Percentiles rank a stretch among this genome's conserved stretches.
phyloP scores from a whole-genome alignment of 2,113 vertebrate species.

The Antigone vipio region DNA sequence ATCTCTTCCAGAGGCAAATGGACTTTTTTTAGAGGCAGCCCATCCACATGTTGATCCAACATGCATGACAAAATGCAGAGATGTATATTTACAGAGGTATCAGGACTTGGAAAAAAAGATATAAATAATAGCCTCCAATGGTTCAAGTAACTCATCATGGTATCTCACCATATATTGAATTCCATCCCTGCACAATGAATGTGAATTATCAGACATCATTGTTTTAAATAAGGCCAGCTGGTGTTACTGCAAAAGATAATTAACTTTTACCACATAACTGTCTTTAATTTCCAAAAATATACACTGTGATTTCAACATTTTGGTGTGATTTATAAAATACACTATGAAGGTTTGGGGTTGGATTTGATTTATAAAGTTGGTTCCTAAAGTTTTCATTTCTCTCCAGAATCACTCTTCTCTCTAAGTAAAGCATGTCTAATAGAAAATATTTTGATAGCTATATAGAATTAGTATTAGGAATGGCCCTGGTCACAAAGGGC shows the following conservation, averaged over 20 bases:
- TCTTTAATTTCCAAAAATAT: not conserved
- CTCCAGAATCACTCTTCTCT: not conserved
- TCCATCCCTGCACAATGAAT: not conserved
- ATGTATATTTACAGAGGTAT: not conserved
- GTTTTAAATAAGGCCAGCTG: not conserved
- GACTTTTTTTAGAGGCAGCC: not conserved
- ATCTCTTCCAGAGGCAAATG: not conserved
- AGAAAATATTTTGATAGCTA: not conserved
- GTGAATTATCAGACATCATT: not conserved
- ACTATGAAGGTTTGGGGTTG: not conserved
- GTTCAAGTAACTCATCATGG: not conserved
- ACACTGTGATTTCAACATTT: not conserved
- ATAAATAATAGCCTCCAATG: not conserved
- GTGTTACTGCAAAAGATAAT: not conserved
- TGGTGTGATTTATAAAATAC: not conserved
- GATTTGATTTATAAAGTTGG: not conserved
- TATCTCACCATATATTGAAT: not conserved
- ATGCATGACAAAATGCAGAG: not conserved
- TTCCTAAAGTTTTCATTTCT: not conserved
- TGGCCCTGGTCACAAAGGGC: not conserved
- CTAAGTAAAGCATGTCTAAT: not conserved
- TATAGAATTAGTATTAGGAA: not conserved
- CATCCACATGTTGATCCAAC: not conserved
- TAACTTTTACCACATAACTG: not conserved
- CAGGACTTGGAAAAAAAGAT: not conserved